Evolutionary conservation across 2,113 vertebrate species (phyloP).

Genomic region (Seriola aureovittata): DNA sequence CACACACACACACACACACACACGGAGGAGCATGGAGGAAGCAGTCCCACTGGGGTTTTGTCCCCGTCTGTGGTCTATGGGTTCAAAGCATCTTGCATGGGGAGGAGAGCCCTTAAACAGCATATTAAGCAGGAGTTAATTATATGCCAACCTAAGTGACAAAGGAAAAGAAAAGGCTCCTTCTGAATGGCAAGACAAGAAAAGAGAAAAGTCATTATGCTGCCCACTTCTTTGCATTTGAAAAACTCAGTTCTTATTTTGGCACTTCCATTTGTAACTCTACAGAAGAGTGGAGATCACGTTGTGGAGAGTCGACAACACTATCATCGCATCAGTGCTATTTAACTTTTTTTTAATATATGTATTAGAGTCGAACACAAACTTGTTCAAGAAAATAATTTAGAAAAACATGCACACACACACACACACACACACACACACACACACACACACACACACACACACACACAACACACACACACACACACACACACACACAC

Average conservation of each 20-base stretch:
- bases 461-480: background rate
- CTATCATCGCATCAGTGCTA: slow-evolving; percentile 41
- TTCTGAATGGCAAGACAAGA: slow-evolving; percentile 84
- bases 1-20: slow-evolving; percentile 63
- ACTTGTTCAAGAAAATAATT: slow-evolving; percentile 18
- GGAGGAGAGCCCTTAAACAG: slow-evolving; percentile 86
- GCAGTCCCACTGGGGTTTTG: slow-evolving; percentile 84
- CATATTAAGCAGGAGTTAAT: slow-evolving; percentile 91
- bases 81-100: slow-evolving; percentile 85
- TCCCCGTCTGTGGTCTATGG: slow-evolving; percentile 81
- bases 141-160: slow-evolving; percentile 86
- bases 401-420: background rate
- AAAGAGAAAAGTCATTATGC: slow-evolving; percentile 88
- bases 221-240: slow-evolving; percentile 86
- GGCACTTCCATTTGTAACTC: slow-evolving; percentile 84
- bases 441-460: background rate
- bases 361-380: background rate
- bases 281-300: slow-evolving; percentile 68
- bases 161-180: slow-evolving; percentile 85
- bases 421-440: background rate
- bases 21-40: slow-evolving; percentile 66
- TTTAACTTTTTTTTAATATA: slow-evolving; percentile 34
- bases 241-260: slow-evolving; percentile 86
- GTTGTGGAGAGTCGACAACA: slow-evolving; percentile 45
- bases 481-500: background rate